Base-by-base conservation (phyloP, 2,888 invertebrate species). In the Spatulosminthurus flaviceps region DNA sequence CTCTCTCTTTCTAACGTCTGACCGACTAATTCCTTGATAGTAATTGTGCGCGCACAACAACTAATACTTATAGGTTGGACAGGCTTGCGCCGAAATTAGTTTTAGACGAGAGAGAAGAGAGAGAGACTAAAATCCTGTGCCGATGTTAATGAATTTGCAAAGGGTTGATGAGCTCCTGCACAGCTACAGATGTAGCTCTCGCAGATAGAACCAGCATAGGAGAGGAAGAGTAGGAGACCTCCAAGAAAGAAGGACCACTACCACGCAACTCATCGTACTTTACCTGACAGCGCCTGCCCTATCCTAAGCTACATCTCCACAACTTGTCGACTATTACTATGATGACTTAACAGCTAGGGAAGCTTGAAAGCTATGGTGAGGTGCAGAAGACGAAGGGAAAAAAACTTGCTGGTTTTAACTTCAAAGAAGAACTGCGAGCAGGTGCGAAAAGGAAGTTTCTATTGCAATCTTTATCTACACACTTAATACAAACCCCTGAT, bases 61-160 rank as follows among this genome's bases (percentile, higher is more conserved):
- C 64, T 64, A 64, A 41, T 28, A 66, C 67, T 41, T 51, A 78
- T 71, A 78, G 71, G 77, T 71, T 61, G 71, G 71, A 51, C 26
- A 43, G 72, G 78, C 71, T 71, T 71, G 78, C 78, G 78, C 72
- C 61, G 78, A 78, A 70, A 72, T 78, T 77, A 77, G 71, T 71
- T 64, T 73, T 76, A 42, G 24, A 41, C n/a, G 24, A 71, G 43
- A 42, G 41, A 22, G 24, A 34, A 24, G 41, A 71, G 71, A 34
- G 71, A 43, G 71, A 78, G 78, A 72, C 78, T 78, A 78, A 78
- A 78, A 78, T 64, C 66, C 76, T 24, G 21, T 19, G 41, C 13
- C 22, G 51, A 51, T 66, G 42, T 67, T 76, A 76, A 76, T 76
- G 76, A 76, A 76, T 76, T 74, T 76, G 76, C 76, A 76, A 75